phyloP scores from a whole-genome alignment of 2,888 invertebrate species.

The Acrobasis repandana region DNA sequence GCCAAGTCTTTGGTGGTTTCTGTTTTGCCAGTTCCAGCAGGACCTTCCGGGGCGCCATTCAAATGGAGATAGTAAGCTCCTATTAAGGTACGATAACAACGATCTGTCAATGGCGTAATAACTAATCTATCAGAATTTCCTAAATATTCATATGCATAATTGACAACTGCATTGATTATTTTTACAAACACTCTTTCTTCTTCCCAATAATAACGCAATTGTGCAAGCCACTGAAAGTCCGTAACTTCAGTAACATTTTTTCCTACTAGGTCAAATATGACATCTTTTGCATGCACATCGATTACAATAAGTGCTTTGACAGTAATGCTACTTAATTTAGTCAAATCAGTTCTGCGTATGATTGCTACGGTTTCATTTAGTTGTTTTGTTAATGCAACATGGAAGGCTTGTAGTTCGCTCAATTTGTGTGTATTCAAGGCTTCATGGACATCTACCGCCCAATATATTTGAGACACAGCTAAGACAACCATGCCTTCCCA shows the following conservation, averaged over 20 bases:
- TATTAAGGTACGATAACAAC: constrained; percentile 92
- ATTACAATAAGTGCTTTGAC: constrained; percentile 92
- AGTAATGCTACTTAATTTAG: constrained; percentile 88
- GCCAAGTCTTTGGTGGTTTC: constrained; percentile 96
- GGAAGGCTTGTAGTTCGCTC: constrained; percentile 81
- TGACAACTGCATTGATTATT: constrained; percentile 90
- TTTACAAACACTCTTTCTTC: constrained; percentile 86
- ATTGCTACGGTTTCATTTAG: constrained; percentile 89
- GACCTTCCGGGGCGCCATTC: constrained; percentile 93
- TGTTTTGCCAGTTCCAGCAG: constrained; percentile 94
- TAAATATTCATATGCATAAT: constrained; percentile 92
- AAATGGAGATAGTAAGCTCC: constrained; percentile 92
- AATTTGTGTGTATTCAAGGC: constrained; percentile 83
- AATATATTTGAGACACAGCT: constrained; percentile 90
- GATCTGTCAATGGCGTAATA: constrained; percentile 88
- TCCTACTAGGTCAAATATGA: constrained; percentile 85
- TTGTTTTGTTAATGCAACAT: constrained; percentile 82
- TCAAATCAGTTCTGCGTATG: constrained; percentile 87
- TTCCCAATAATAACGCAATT: constrained; percentile 91
- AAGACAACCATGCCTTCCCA: constrained; percentile 94
- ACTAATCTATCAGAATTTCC: constrained; percentile 91
- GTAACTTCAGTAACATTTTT: constrained; percentile 86
- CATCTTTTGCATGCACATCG: constrained; percentile 93
- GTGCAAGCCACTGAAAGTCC: constrained; percentile 94
- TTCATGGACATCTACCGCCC: constrained; percentile 91